Conservation (phyloP, 1,140 invertebrate genomes). For the Zaprionus capensis region DNA sequence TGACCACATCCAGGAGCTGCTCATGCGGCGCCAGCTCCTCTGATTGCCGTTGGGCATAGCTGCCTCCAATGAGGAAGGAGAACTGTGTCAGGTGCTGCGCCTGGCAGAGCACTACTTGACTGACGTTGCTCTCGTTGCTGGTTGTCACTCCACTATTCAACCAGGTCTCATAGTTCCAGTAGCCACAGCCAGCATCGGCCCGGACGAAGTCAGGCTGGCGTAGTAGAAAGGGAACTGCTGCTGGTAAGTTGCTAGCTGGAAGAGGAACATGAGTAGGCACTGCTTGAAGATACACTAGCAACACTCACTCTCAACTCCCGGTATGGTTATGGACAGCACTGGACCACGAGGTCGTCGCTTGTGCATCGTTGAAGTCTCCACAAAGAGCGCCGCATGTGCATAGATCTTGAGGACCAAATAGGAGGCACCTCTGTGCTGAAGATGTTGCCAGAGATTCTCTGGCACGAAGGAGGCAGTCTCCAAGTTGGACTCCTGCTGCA, state of each 20-base stretch:
- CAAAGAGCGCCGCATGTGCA: slow-evolving; percentile 69
- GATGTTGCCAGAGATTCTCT: slow-evolving; percentile 43
- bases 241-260: slow-evolving; percentile 45
- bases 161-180: slow-evolving; percentile 79
- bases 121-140: not conserved
- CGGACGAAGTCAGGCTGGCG: slow-evolving; percentile 18
- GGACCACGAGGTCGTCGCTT: slow-evolving; percentile 49
- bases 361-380: slow-evolving; percentile 46
- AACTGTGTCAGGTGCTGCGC: slow-evolving; percentile 88
- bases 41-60: slow-evolving; percentile 14
- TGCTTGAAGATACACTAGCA: not conserved
- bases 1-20: slow-evolving; percentile 85
- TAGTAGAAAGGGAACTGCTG: slow-evolving; percentile 57
- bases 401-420: slow-evolving; percentile 74
- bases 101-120: slow-evolving; percentile 83
- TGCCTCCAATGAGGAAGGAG: slow-evolving; percentile 85
- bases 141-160: slow-evolving; percentile 58
- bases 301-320: slow-evolving; percentile 61
- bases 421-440: slow-evolving; percentile 9
- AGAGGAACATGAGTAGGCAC: not conserved
- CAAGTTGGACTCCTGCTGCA: slow-evolving; percentile 42
- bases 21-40: slow-evolving; percentile 76
- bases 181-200: slow-evolving; percentile 64
- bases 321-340: slow-evolving; percentile 74
- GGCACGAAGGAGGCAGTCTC: slow-evolving; percentile 67